Base-by-base conservation (phyloP, 1,140 invertebrate genomes). In the Zaprionus africanus region DNA sequence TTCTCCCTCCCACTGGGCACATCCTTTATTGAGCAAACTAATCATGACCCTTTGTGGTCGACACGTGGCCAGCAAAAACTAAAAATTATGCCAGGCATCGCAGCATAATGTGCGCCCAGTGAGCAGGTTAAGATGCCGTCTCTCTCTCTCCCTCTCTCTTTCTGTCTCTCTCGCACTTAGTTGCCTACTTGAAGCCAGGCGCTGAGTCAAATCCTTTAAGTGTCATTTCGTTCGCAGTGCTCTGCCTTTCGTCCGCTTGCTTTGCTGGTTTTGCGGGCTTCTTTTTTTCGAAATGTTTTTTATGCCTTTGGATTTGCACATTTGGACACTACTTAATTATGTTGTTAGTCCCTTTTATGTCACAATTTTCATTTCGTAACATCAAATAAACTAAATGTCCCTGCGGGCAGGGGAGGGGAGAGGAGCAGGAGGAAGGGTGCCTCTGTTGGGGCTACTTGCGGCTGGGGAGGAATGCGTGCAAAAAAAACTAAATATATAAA, bases 271-370 rank as follows among this genome's bases (percentile, higher is more conserved):
- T 78, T 74, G 13, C n/a, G 15, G 63, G 17, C 36, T 36, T 31
- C 24, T 41, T 82, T 85, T 82, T 79, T 65, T 59, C 49, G 9
- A 64, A 75, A 75, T 69, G 72, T 75, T 88, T 88, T 88, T 90
- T 90, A 90, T 88, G 79, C 78, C 65, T 84, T 90, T 90, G 85
- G 85, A 79, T 88, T 90, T 84, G 68, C 84, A 90, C 85, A 88
- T 90, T 85, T 74, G 85, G 85, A 84, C 86, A 81, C 81, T 85
- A 85, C 81, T 90, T 90, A 90, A 90, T 90, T 90, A 90, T 90
- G 82, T 90, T 90, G 85, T 90, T 90, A 90, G 85, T 90, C 85
- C 85, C 85, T 90, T 90, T 90, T 90, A 90, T 90, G 85, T 90
- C 85, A 90, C 85, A 90, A 90, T 90, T 90, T 90, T 90, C 86